Percentiles rank a stretch among this genome's conserved stretches.
Conservation (phyloP, 2,888 invertebrate genomes). For the Platypus cylindrus region DNA sequence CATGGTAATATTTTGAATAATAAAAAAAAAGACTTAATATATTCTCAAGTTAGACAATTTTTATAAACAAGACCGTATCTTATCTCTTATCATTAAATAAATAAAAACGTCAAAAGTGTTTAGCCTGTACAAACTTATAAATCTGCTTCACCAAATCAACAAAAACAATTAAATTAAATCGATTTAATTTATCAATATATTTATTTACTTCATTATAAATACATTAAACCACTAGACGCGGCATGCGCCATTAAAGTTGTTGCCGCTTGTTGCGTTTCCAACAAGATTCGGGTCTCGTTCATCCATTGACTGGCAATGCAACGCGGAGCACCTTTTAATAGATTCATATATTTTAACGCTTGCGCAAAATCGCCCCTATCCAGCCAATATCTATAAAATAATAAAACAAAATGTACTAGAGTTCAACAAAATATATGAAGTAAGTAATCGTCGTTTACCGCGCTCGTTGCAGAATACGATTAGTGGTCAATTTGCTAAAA, state of each 20-base stretch:
- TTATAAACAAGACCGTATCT: no score
- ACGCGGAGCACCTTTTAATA: conserved; percentile 79
- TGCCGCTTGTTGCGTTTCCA: conserved; percentile 86
- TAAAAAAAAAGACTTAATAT: no score
- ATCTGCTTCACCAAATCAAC: no score
- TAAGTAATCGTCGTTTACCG: conserved; percentile 43
- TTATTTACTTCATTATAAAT: conserved; percentile 28
- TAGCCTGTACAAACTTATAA: no score
- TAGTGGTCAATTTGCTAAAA: conserved; percentile 64
- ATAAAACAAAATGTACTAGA: no score
- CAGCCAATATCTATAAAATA: conserved; percentile 62
- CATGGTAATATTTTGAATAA: no score
- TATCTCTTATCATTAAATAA: no score
- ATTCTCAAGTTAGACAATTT: no score
- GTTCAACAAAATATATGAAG: neutral
- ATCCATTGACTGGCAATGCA: conserved; percentile 79
- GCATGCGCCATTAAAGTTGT: conserved; percentile 83
- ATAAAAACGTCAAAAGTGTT: no score
- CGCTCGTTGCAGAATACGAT: conserved; percentile 80
- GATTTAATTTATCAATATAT: no score
- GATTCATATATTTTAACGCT: conserved; percentile 75
- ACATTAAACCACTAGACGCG: conserved; percentile 55
- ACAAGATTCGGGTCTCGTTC: conserved; percentile 62
- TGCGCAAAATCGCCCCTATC: conserved; percentile 77
- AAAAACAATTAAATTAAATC: no score